Evolutionary conservation across 2,888 invertebrate genomes (phyloP), one percentile per base, ranked within the genome.

Genomic region (Pseudoips prasinana): DNA sequence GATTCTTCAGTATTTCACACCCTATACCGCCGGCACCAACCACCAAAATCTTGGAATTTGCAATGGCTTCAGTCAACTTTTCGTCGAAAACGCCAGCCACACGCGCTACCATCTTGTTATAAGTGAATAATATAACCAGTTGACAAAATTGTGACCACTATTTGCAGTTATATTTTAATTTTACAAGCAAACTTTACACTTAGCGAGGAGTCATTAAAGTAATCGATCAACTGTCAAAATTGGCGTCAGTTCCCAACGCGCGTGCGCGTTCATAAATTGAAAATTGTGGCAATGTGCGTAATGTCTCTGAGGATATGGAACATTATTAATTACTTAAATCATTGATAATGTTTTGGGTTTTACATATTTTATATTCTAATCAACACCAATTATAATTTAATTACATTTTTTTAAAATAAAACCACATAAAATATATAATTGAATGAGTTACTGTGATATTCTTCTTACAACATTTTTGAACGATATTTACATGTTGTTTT

Each of bases 1-100:
- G 92, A 89, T 98, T 98, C 82, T 99, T 99, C 22, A 99, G 88
- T 54, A 99, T 92, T 88, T 99, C 99, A 88, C 99, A 99, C 47
- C 99, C 99, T 66, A 99, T 99, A 38, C 99, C 99, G 49, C 99
- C 99, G 62, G 99, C 99, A 33, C 99, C 99, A 11, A 97, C 96
- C 8, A 97, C 94, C 43, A 97, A 88, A 29, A 97, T 86, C 84
- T 95, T 96, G 7, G 94, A 92, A 51, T 90, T 88, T 10, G 91
- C 88, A 42, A 96, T 91, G 27, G 91, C 89, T 60, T 92, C 90
- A 44, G 92, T 91, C 44, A 94, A 74, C 61, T 91, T 90, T 41
- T 90, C 86, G 37, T 91, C 90, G 34, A 95, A 92, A 59, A 94
- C 91, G 45, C 93, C 93, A 50, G 91, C 89, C 54, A 94, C 87